Conservation (phyloP, 2,888 invertebrate genomes). For the Anoplius nigerrimus region DNA sequence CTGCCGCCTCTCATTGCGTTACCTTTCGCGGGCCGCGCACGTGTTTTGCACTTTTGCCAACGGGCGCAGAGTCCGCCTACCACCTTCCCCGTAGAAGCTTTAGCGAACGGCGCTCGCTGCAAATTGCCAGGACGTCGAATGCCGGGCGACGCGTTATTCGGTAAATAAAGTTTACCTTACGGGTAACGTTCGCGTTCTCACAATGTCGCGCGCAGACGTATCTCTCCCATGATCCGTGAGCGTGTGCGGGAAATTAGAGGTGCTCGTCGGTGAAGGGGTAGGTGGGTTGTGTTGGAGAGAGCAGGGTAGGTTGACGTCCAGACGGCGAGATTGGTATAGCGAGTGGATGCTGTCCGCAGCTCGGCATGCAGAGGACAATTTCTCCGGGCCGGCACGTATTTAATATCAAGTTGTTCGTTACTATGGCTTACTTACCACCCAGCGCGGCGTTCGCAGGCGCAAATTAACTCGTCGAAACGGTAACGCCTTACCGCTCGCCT, state of each 20-base stretch:
- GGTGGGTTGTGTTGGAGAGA: background rate
- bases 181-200: slow-evolving; percentile 11
- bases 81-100: slow-evolving; percentile 8
- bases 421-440: slow-evolving; percentile 37
- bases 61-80: background rate
- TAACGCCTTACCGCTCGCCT: slow-evolving; percentile 1
- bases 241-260: background rate
- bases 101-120: background rate
- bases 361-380: slow-evolving; percentile 31
- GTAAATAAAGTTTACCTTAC: slow-evolving; percentile 30
- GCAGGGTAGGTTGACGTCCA: no score
- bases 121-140: slow-evolving; percentile 17
- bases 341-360: slow-evolving; percentile 5
- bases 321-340: background rate
- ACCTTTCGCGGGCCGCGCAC: background rate
- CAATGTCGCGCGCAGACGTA: slow-evolving; percentile 19
- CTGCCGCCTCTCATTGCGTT: no score
- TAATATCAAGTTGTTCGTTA: slow-evolving; percentile 53
- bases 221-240: slow-evolving; percentile 4
- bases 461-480: slow-evolving; percentile 45
- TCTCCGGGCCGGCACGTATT: slow-evolving; percentile 52
- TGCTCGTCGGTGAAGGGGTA: background rate
- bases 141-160: slow-evolving; percentile 24
- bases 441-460: slow-evolving; percentile 19
- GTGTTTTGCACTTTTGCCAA: background rate